phyloP scores from a whole-genome alignment of 1,140 invertebrate genomes.

The Tetragnatha versicolor region DNA sequence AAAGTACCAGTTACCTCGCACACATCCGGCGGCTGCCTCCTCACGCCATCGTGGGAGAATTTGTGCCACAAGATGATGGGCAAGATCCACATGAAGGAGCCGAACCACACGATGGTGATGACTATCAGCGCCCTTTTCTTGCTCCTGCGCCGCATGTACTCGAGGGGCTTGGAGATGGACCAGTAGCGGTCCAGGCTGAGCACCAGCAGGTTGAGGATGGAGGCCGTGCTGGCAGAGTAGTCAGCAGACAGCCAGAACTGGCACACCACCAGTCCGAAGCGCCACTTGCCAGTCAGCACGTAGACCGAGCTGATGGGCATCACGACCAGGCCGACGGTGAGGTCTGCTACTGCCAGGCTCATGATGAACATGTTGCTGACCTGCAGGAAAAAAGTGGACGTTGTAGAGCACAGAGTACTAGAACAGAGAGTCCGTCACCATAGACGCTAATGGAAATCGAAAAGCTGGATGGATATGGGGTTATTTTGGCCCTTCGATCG shows the following conservation, averaged over 20 bases:
- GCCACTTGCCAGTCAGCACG: constrained; percentile 70
- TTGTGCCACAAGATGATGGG: constrained; percentile 68
- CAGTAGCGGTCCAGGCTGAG: constrained; percentile 66
- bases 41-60: constrained; percentile 54
- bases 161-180: constrained; percentile 71
- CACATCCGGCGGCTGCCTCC: constrained; percentile 58
- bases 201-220: constrained; percentile 72
- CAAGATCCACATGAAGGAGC: constrained; percentile 68
- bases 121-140: constrained; percentile 68
- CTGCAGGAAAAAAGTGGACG: constrained; percentile 61
- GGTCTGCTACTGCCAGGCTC: constrained; percentile 71
- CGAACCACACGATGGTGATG: constrained; percentile 69
- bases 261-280: constrained; percentile 68
- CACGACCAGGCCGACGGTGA: constrained; percentile 71
- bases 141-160: constrained; percentile 70
- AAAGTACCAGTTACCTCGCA: constrained; percentile 53
- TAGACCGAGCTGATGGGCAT: constrained; percentile 73
- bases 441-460: too few species aligned
- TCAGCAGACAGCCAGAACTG: constrained; percentile 69
- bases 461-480: too few species aligned
- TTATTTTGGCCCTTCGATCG: too few species aligned
- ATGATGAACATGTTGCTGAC: constrained; percentile 75
- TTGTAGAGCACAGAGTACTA: too few species aligned
- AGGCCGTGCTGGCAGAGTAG: constrained; percentile 73
- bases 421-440: too few species aligned